Evolutionary conservation across 2,888 invertebrate species (phyloP), one percentile per base, ranked within the genome.

Genomic region (Hyposoter didymator): DNA sequence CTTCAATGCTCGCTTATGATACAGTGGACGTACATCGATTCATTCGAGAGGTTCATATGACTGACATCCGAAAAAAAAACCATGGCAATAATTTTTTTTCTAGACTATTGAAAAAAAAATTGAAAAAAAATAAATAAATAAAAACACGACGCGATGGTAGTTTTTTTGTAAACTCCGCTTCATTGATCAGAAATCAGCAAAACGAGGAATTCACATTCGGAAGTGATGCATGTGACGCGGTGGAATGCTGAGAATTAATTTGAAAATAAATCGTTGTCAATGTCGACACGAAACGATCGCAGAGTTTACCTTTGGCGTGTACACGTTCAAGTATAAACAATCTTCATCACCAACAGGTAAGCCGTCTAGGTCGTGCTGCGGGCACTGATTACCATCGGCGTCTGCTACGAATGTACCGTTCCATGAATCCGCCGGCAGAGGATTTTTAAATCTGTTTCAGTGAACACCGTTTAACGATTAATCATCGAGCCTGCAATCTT

Each of bases 391-490:
- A 17, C 73, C 79, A 35, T 88, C 84, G 7, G 39, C 70, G n/a
- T 84, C 52, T 6, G 90, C 89, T 22, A 52, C 6, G 4, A 88
- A 76, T 10, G 78, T 87, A 8, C 82, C 87, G 7, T 76, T 69
- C 90, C 90, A 90, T 22, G 88, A 64, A 39, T 85, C 79, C 43
- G 85, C 88, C 43, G 90, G 87, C 35, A 84, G 17, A 6, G 90
- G 89, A 84, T 70, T 85, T 35, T 45, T 69, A 73, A 90, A 90
- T 86, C 90, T 89, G 84, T 82, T 62, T 14, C 28, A 67, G 45
- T 49, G 47, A 72, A 72, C 59, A 82, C 59, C 39, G 19, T 10
- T 66, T 14, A 75, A 79, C 32, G 14, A 84, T 75, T 59, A 74
- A 69, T 79, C 69, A 70, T 69, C 17, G 32, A 49, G 49, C 32